Evolutionary conservation across 2,888 invertebrate genomes (phyloP).

Genomic region (Cantharis rustica): DNA sequence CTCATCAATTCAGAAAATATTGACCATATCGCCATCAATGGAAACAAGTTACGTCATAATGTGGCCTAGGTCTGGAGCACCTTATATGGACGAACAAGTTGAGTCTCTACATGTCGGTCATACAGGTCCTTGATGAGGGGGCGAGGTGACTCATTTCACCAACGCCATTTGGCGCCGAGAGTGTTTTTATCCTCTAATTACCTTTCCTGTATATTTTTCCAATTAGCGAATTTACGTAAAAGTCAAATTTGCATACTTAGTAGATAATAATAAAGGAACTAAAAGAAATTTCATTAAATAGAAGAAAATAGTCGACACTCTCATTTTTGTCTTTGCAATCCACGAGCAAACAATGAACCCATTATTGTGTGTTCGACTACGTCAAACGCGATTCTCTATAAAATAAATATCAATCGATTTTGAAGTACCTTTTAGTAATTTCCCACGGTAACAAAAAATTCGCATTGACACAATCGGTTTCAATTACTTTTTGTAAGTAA

Average conservation of each 20-base stretch:
- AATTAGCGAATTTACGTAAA: slow-evolving; percentile 13
- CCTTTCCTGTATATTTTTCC: slow-evolving; percentile 24
- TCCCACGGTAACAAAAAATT: slow-evolving; percentile 36
- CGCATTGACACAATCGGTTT: slow-evolving; percentile 31
- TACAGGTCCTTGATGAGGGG: slow-evolving; percentile 35
- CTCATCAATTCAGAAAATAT: not conserved
- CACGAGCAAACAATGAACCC: not conserved
- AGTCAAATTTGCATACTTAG: not conserved
- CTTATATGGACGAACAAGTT: slow-evolving; percentile 42
- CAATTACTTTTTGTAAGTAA: slow-evolving; percentile 42
- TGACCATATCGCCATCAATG: slow-evolving; percentile 29
- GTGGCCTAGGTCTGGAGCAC: slow-evolving; percentile 44
- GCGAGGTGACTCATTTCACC: slow-evolving; percentile 34
- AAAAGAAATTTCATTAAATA: not conserved
- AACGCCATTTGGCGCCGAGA: slow-evolving; percentile 34
- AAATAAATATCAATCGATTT: slow-evolving; percentile 13
- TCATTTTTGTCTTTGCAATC: not conserved
- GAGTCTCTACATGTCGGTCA: slow-evolving; percentile 40
- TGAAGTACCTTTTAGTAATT: slow-evolving; percentile 30
- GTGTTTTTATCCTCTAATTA: slow-evolving; percentile 29
- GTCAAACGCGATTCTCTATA: not conserved
- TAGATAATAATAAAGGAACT: not conserved
- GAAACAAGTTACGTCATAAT: slow-evolving; percentile 38
- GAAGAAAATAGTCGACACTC: not conserved
- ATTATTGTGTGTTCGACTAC: not conserved